Conservation (phyloP, 2,113 vertebrate species). For the Anoplopoma fimbria region DNA sequence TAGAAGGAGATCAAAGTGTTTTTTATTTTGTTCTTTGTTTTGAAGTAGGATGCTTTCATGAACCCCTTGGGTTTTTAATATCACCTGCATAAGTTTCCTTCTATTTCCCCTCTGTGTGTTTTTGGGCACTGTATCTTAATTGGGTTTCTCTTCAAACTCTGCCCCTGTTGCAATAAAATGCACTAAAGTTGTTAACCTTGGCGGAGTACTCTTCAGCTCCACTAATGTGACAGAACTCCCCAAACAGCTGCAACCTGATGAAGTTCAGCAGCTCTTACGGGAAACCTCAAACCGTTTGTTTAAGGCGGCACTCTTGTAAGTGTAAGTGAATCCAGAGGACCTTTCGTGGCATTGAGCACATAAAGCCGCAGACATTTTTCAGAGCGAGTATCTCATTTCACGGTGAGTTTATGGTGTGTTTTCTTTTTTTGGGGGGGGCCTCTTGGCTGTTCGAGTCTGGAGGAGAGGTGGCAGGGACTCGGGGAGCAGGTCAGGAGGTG, state of each 20-base stretch:
- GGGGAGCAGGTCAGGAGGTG: slow-evolving; percentile 55
- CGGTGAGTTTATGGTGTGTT: slow-evolving; percentile 23
- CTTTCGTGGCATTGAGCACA: slow-evolving; percentile 19
- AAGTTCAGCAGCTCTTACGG: slow-evolving; percentile 32
- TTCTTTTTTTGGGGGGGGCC: neutral
- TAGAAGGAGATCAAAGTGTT: slow-evolving; percentile 40
- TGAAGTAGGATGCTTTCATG: slow-evolving; percentile 30
- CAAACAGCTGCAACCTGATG: slow-evolving; percentile 11
- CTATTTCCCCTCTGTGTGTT: slow-evolving; percentile 10
- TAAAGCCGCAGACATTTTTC: slow-evolving; percentile 48
- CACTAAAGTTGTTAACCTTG: slow-evolving; percentile 38
- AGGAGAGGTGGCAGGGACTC: slow-evolving; percentile 36
- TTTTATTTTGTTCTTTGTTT: slow-evolving; percentile 38
- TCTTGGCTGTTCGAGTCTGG: slow-evolving; percentile 30
- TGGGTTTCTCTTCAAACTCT: slow-evolving; percentile 19
- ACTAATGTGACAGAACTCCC: slow-evolving; percentile 12
- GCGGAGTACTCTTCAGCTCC: slow-evolving; percentile 4
- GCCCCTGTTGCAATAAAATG: slow-evolving; percentile 10
- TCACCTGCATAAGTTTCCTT: slow-evolving; percentile 36
- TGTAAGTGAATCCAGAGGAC: slow-evolving; percentile 53
- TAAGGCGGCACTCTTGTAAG: slow-evolving; percentile 32
- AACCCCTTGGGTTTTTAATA: slow-evolving; percentile 28
- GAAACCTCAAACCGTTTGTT: slow-evolving; percentile 51
- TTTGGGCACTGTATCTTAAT: slow-evolving; percentile 10
- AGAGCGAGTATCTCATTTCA: slow-evolving; percentile 53